Evolutionary conservation across 2,113 vertebrate species (phyloP).

Genomic region (Pseudorectes ferrugineus): DNA sequence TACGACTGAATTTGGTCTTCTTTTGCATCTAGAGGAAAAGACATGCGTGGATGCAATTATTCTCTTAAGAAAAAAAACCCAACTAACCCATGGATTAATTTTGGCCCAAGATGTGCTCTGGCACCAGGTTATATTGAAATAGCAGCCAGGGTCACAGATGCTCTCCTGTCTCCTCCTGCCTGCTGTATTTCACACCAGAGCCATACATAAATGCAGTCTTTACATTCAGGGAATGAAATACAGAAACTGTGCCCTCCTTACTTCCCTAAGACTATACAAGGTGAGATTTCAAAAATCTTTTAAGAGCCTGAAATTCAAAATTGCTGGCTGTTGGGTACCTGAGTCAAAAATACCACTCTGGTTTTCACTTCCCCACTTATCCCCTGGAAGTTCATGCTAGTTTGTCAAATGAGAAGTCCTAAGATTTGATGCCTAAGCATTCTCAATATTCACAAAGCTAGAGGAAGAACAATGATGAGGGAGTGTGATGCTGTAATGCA

Average conservation of each 20-base stretch:
- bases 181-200: background rate
- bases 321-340: background rate
- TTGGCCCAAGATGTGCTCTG: background rate
- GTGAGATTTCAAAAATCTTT: background rate
- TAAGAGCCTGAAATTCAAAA: background rate
- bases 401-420: background rate
- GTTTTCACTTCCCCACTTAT: background rate
- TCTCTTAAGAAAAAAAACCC: background rate
- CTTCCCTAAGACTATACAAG: background rate
- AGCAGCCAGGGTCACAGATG: background rate
- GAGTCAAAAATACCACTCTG: background rate
- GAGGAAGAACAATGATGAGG: background rate
- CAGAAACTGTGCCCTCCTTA: background rate
- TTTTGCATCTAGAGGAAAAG: background rate
- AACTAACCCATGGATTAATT: background rate
- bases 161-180: background rate
- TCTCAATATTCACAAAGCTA: background rate
- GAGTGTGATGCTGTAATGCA: background rate
- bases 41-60: background rate
- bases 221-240: background rate
- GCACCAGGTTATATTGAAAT: background rate
- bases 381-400: rapidly evolving
- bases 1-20: background rate
- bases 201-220: background rate
- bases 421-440: background rate